phyloP scores from a whole-genome alignment of 2,113 vertebrate species.

The Eulacestoma nigropectus region DNA sequence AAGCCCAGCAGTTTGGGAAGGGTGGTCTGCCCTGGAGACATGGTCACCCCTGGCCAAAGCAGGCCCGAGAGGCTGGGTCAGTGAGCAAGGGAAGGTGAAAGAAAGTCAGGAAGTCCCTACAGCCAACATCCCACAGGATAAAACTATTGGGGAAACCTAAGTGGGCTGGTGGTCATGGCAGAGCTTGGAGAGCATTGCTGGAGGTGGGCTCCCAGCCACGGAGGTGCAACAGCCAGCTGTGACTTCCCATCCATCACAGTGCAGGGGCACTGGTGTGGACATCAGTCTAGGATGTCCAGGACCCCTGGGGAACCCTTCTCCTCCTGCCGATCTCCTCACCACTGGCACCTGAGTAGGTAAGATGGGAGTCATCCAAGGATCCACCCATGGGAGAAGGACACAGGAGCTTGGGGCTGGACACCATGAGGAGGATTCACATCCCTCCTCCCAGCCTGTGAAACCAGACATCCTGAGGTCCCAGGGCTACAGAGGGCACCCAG shows the following conservation, averaged over 20 bases:
- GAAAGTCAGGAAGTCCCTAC: neutral
- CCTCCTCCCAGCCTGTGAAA: neutral
- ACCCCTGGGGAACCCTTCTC: neutral
- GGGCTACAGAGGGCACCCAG: neutral
- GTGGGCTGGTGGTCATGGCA: neutral
- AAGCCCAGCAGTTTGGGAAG: neutral
- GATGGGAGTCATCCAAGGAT: rapidly evolving
- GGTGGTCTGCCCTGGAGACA: rapidly evolving
- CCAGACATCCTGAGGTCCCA: rapidly evolving
- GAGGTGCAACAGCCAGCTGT: neutral
- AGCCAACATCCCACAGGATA: neutral
- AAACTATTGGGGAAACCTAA: neutral
- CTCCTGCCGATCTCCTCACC: neutral
- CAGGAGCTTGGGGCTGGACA: neutral
- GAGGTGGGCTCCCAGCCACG: neutral
- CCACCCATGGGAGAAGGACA: rapidly evolving
- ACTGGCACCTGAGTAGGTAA: neutral
- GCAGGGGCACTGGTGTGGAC: too few species aligned
- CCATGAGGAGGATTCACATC: rapidly evolving
- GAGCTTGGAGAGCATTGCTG: neutral
- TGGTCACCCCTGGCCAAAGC: neutral
- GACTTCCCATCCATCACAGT: neutral
- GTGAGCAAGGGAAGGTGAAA: rapidly evolving
- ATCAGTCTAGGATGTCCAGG: neutral
- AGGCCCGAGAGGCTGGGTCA: neutral